Evolutionary conservation across 1,140 invertebrate species (phyloP), one percentile per base, ranked within the genome.

Genomic region (Drosophila grimshawi): DNA sequence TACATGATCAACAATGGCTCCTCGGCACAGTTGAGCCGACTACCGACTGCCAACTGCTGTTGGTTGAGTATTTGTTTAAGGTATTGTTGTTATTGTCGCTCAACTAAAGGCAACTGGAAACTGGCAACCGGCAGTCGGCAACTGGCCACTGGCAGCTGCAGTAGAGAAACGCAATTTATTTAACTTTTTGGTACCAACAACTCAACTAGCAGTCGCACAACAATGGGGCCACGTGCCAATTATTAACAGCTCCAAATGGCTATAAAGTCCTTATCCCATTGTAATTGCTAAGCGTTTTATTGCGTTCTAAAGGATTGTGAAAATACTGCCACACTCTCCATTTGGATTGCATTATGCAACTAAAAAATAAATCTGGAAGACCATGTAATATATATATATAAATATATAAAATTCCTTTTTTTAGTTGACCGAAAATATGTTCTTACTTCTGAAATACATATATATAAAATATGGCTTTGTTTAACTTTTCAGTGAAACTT

Each of bases 61-160:
- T 19, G 65, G 29, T 43, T 32, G 52, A 39, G 51, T 86, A 88
- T 86, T 86, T 86, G 72, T 76, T 81, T 68, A 86, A 86, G 80
- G 79, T 80, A 88, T 86, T 88, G 82, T 83, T 88, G 65, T 59
- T 68, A 63, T 80, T 73, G 72, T 67, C 83, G 43, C 63, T 64
- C 11, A 39, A 53, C 57, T 48, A 61, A 45, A 37, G 66, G 57
- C 48, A 61, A 45, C 37, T 45, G 63, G 63, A 41, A 66, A 56
- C 33, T 33, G 56, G 43, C 56, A 59, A 39, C 27, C n/a, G 39
- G 33, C 53, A 37, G 48, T 35, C 5, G 52, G 33, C 37, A 43
- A 35, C 19, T 61, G 65, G 56, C 48, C 52, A 61, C 27, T 68
- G 65, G 59, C 52, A 37, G 11, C 33, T 46, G 30, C 49, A 32